Percentiles rank a stretch among this genome's conserved stretches.
These are phyloP conservation scores for Polymixis lichenea DNA, from an alignment of 2,888 invertebrate genomes.

Conservation along the genomic window DNA sequence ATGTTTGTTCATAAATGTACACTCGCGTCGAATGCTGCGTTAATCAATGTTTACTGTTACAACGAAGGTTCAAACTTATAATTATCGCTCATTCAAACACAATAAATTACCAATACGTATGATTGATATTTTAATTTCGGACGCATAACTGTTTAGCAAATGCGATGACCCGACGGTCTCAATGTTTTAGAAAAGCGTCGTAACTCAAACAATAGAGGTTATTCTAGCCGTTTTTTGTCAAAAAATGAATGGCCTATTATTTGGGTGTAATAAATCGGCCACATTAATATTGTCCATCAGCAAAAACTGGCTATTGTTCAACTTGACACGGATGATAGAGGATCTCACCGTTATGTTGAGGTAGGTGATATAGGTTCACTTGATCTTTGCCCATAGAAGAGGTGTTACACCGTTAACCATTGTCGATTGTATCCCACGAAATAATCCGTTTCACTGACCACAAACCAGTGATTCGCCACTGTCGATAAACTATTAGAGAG, in stretches of 20 bases:
- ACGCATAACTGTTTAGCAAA: slow-evolving; percentile 70
- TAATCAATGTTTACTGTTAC: slow-evolving; percentile 69
- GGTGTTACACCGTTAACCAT: slow-evolving; percentile 64
- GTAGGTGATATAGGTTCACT: slow-evolving; percentile 58
- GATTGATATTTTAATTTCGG: slow-evolving; percentile 74
- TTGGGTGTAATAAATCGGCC: slow-evolving; percentile 54
- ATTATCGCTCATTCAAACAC: slow-evolving; percentile 69
- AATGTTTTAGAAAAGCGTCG: slow-evolving; percentile 38
- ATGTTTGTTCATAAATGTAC: slow-evolving; percentile 53
- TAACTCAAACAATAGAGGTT: slow-evolving; percentile 56
- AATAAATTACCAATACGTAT: slow-evolving; percentile 66
- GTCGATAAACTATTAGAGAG: slow-evolving; percentile 19
- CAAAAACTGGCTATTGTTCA: slow-evolving; percentile 66
- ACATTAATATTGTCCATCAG: slow-evolving; percentile 57
- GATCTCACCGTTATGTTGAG: slow-evolving; percentile 69
- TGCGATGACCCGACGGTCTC: slow-evolving; percentile 60
- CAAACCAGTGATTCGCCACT: slow-evolving; percentile 31
- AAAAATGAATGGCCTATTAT: slow-evolving; percentile 51
- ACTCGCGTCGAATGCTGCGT: slow-evolving; percentile 52
- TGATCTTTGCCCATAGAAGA: slow-evolving; percentile 56
- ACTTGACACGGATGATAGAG: slow-evolving; percentile 63
- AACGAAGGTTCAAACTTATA: slow-evolving; percentile 59
- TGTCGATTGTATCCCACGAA: slow-evolving; percentile 47
- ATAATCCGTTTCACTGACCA: slow-evolving; percentile 46
- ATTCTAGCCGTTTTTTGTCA: slow-evolving; percentile 21